Base-by-base conservation (phyloP, 2,888 invertebrate genomes). In the Petrophora chlorosata region DNA sequence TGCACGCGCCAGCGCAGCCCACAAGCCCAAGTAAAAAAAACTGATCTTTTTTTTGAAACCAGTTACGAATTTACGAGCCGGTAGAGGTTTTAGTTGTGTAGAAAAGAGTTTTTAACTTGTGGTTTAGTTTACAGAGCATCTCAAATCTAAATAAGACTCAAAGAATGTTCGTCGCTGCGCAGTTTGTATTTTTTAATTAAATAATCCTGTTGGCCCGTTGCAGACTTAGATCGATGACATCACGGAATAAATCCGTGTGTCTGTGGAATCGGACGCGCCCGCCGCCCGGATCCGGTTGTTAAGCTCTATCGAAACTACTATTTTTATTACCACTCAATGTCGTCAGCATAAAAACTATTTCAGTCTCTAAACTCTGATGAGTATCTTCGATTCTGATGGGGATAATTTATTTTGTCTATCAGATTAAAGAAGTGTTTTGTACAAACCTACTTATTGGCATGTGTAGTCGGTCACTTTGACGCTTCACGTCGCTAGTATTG, bases 231-330 rank as follows among this genome's bases (percentile, higher is more conserved):
- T 74, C 69, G 80, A 85, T 87, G 86, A 88, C 80, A 79, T 89
- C 85, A 88, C 68, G 59, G 72, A 79, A 80, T 81, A 79, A 83
- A 85, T 85, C 79, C 73, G 80, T 79, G 70, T 59, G 73, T 73
- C 63, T 63, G 72, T 64, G 64, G 70, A 43, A 40, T 30, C 14
- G 19, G 32, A 30, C 15, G n/a, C 19, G 2, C 28, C 10, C 34
- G 32, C 71, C 71, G 76, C 83, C 85, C 82, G 85, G 84, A 85
- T 85, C 85, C 84, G 88, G 85, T 81, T 81, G 79, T 82, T 79
- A 79, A 76, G 74, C 77, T 70, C 42, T 74, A 82, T 80, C 76
- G 71, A 80, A 82, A 78, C 74, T 61, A 80, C 82, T 84, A 87
- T 88, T 87, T 88, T 86, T 86, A 87, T 85, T 79, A 72, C 78